Evolutionary conservation across 2,888 invertebrate species (phyloP).

Genomic region (Ophonus ardosiacus): DNA sequence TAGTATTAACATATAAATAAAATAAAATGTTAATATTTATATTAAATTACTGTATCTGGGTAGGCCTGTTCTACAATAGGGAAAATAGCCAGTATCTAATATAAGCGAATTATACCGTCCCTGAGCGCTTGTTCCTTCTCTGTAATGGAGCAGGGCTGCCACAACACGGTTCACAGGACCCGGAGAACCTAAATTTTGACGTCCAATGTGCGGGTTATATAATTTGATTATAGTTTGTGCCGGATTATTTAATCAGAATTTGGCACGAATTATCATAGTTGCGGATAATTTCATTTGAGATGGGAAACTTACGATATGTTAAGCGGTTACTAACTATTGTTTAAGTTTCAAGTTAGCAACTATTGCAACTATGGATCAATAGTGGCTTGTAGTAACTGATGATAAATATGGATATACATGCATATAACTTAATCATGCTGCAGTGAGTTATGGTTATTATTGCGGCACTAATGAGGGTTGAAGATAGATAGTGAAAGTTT

Average conservation of each 20-base stretch:
- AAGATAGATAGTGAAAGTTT: not conserved
- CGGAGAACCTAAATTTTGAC: constrained; percentile 3
- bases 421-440: not conserved
- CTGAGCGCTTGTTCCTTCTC: not conserved
- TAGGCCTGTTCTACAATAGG: no score
- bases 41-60: no score
- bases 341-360: constrained; percentile 6
- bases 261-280: constrained; percentile 22
- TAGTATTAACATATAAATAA: no score
- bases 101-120: no score
- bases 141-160: not conserved
- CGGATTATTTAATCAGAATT: constrained; percentile 44
- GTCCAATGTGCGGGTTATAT: constrained; percentile 14
- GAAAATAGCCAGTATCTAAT: no score
- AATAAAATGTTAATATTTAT: no score
- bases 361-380: constrained; percentile 2
- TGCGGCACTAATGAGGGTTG: not conserved
- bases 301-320: constrained; percentile 17
- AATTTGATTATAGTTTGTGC: constrained; percentile 34
- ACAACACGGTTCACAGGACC: constrained; percentile 24
- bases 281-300: constrained; percentile 11
- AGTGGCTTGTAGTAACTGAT: not conserved
- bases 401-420: not conserved
- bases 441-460: not conserved
- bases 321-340: constrained; percentile 18